Conservation (phyloP, 2,113 vertebrate species). For the Cyprinodon brontotheroides region DNA sequence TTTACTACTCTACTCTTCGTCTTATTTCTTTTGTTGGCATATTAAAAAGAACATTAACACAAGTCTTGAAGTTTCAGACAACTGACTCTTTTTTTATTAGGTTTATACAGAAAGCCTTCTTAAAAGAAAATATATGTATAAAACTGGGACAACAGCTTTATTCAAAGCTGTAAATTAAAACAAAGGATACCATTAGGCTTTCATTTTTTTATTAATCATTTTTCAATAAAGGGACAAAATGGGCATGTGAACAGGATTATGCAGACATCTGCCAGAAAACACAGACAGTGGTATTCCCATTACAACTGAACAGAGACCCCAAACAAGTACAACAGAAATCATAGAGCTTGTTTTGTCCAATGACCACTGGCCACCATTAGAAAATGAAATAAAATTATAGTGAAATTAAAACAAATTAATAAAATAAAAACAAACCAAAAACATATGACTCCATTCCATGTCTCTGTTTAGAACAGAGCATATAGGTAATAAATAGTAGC, state of each 20-base stretch:
- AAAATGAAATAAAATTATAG: conserved; percentile 77
- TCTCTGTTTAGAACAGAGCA: conserved; percentile 98
- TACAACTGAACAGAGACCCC: conserved; percentile 99
- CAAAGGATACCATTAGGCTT: conserved; percentile 87
- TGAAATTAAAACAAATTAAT: conserved; percentile 75
- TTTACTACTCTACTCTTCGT: no score
- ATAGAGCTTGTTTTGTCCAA: conserved; percentile 89
- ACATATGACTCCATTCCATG: conserved; percentile 89
- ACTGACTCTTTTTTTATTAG: not conserved
- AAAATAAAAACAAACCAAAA: conserved; percentile 73
- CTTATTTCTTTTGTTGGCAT: no score
- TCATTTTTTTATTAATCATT: conserved; percentile 93
- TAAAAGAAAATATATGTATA: not conserved
- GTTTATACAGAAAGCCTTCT: not conserved
- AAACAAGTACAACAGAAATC: conserved; percentile 93
- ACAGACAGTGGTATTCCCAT: conserved; percentile 99
- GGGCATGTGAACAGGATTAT: conserved; percentile 99
- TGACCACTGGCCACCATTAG: conserved; percentile 97
- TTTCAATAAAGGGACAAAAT: conserved; percentile 99
- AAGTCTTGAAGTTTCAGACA: no score
- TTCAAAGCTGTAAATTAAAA: conserved; percentile 51
- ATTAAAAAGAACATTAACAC: no score
- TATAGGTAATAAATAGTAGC: conserved; percentile 99
- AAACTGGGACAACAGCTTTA: not conserved
- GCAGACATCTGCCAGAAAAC: conserved; percentile 99